phyloP scores from a whole-genome alignment of 2,888 invertebrate species.

The Andrena dorsata region DNA sequence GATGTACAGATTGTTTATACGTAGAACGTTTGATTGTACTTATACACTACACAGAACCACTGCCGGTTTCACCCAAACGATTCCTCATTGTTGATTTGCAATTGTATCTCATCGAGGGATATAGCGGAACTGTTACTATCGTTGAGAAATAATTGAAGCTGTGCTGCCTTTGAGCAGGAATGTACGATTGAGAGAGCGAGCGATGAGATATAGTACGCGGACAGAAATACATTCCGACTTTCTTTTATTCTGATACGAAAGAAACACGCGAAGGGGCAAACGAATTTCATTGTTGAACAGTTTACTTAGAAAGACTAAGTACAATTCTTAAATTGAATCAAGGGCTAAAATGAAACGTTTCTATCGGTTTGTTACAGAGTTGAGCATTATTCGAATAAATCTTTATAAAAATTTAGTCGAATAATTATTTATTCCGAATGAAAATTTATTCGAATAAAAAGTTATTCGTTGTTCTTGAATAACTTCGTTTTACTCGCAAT shows the following conservation, averaged over 20 bases:
- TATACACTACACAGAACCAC: conserved; percentile 37
- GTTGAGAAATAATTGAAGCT: background rate
- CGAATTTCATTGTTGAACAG: conserved; percentile 22
- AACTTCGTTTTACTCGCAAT: too few species aligned
- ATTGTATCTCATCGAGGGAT: background rate
- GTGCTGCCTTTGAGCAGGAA: background rate
- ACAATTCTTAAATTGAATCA: conserved; percentile 24
- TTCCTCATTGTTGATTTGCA: conserved; percentile 24
- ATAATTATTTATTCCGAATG: too few species aligned
- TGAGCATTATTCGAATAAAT: too few species aligned
- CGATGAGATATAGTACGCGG: background rate
- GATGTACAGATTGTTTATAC: conserved; percentile 51
- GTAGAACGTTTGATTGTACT: conserved; percentile 40
- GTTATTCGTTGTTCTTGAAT: too few species aligned
- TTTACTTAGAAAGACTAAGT: conserved; percentile 10
- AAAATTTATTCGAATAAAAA: too few species aligned
- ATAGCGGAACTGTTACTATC: background rate
- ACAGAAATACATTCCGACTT: conserved; percentile 42
- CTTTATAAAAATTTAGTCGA: too few species aligned
- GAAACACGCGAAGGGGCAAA: background rate
- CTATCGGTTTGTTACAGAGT: conserved; percentile 6
- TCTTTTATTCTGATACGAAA: conserved; percentile 1
- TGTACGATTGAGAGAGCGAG: background rate
- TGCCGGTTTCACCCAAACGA: conserved; percentile 49
- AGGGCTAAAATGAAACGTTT: background rate